Conservation (phyloP, 2,113 vertebrate species). For the Tragelaphus imberbis region DNA sequence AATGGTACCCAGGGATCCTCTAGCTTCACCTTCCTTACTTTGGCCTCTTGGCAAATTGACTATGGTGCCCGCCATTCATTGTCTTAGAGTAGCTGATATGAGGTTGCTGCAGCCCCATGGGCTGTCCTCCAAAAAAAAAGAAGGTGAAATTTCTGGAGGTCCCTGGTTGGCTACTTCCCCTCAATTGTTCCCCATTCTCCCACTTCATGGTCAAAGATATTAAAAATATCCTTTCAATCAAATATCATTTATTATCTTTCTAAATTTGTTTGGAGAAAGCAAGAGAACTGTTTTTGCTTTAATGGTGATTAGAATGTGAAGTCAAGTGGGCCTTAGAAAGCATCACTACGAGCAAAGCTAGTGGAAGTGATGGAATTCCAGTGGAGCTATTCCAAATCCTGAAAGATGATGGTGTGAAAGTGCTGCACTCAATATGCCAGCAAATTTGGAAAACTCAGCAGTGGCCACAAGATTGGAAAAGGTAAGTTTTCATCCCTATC, state of each 20-base stretch:
- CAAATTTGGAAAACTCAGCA: too few relatives aligned
- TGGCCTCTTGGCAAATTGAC: not conserved
- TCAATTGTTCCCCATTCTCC: not conserved
- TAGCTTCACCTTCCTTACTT: not conserved
- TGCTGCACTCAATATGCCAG: too few relatives aligned
- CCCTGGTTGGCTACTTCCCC: not conserved
- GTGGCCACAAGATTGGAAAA: too few relatives aligned
- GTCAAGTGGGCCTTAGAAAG: too few relatives aligned
- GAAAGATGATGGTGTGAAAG: too few relatives aligned
- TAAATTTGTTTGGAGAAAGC: not conserved
- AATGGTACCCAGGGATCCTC: not conserved
- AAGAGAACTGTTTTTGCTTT: not conserved
- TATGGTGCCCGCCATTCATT: rapidly evolving
- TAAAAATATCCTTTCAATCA: not conserved
- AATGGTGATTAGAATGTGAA: not conserved
- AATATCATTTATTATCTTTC: not conserved
- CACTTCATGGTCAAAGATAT: not conserved
- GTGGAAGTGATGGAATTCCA: too few relatives aligned
- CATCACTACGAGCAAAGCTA: too few relatives aligned
- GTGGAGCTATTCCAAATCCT: too few relatives aligned
- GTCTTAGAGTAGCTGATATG: not conserved
- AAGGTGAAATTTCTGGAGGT: not conserved
- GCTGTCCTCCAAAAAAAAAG: not conserved
- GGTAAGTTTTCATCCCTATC: too few relatives aligned
- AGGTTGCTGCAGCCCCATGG: too few relatives aligned